A percentile compares a stretch with the other conserved stretches of the same genome.
Evolutionary conservation across 1,140 invertebrate genomes (phyloP).

Genomic region (Hyles vespertilio): DNA sequence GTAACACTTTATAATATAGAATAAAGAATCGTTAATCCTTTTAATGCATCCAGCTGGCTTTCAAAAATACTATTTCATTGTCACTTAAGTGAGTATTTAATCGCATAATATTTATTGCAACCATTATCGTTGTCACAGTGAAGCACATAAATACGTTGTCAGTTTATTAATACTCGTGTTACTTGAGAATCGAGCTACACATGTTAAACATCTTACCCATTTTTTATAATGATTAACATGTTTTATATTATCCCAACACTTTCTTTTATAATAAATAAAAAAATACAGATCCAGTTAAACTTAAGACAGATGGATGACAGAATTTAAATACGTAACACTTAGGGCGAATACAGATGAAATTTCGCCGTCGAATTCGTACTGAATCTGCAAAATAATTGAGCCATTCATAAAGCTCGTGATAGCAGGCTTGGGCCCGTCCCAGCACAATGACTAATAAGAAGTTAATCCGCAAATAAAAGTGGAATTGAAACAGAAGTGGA

Average conservation of each 20-base stretch:
- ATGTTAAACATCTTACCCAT: constrained; percentile 26
- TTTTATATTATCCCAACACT: constrained; percentile 13
- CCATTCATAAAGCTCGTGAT: constrained; percentile 73
- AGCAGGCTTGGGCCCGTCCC: constrained; percentile 49
- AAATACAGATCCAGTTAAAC: constrained; percentile 8
- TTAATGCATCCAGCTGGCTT: no score
- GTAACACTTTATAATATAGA: constrained; percentile 41
- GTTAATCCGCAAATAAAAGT: constrained; percentile 76
- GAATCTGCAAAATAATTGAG: constrained; percentile 70
- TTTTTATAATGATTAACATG: constrained; percentile 27
- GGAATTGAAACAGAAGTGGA: constrained; percentile 73
- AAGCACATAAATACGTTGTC: constrained; percentile 53
- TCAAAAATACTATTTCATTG: constrained; percentile 19
- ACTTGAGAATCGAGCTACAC: constrained; percentile 34
- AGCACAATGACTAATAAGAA: constrained; percentile 74
- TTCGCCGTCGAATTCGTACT: constrained; percentile 46
- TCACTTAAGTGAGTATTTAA: constrained; percentile 36
- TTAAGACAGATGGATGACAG: constrained; percentile 5
- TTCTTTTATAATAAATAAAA: constrained; percentile 7
- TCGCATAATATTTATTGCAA: constrained; percentile 48
- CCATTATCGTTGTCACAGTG: constrained; percentile 42
- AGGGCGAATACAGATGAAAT: constrained; percentile 18
- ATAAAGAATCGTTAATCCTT: constrained; percentile 6
- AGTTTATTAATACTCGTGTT: constrained; percentile 48
- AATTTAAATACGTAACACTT: constrained; percentile 9